A percentile compares a stretch with the other conserved stretches of the same genome.
These are phyloP conservation scores for Fukomys damarensis DNA, from an alignment of 2,113 vertebrate genomes.

Conservation along the genomic window DNA sequence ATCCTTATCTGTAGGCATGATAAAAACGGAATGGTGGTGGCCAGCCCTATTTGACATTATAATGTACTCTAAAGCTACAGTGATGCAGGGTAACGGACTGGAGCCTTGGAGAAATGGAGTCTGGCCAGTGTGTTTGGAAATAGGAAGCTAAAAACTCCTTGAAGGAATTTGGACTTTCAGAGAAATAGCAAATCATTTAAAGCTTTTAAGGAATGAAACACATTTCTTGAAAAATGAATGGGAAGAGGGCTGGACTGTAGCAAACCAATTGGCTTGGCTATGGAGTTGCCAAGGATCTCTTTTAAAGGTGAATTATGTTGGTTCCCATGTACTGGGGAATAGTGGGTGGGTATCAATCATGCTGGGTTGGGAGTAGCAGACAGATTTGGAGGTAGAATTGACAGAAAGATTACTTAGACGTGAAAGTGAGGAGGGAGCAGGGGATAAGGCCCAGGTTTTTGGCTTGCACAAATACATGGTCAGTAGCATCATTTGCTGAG, in stretches of 20 bases:
- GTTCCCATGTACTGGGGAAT: neutral
- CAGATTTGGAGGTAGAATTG: neutral
- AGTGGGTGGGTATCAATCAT: neutral
- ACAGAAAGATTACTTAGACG: neutral
- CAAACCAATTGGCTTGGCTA: neutral
- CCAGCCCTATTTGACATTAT: neutral
- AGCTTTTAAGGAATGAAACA: neutral
- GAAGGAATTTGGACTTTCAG: neutral
- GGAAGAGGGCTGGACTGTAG: neutral
- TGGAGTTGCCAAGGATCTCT: neutral
- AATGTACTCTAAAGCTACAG: neutral
- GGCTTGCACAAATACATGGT: neutral
- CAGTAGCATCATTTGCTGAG: neutral
- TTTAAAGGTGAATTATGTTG: neutral
- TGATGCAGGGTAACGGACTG: neutral
- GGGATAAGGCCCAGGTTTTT: neutral
- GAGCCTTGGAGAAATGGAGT: neutral
- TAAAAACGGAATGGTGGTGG: neutral
- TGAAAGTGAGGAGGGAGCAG: neutral
- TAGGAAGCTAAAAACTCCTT: neutral
- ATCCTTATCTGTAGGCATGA: neutral
- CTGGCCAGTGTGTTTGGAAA: neutral
- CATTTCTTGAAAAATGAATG: conserved; percentile 17
- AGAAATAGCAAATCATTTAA: neutral
- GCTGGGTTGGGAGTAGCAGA: neutral